phyloP scores from a whole-genome alignment of 2,797 vertebrate species.

The Cyclopterus lumpus region DNA sequence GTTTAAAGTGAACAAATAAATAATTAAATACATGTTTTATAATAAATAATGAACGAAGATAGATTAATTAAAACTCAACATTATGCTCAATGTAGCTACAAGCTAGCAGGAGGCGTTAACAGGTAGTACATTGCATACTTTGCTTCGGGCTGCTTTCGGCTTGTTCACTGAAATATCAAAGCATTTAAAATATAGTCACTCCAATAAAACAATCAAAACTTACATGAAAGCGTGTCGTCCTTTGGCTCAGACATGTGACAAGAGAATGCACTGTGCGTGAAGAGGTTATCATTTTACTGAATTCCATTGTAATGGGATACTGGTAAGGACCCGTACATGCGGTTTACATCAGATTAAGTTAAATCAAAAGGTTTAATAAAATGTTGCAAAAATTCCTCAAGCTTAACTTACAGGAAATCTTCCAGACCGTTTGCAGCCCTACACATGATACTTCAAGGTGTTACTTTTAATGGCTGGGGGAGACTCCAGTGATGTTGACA shows the following conservation, averaged over 20 bases:
- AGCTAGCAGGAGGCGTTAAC: not conserved
- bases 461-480: slow-evolving; percentile 50
- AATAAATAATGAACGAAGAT: not conserved
- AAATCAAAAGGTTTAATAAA: not conserved
- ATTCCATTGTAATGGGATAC: not conserved
- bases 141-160: not conserved
- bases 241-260: not conserved
- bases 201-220: no score
- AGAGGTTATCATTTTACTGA: not conserved
- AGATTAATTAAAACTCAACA: not conserved
- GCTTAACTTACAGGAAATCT: not conserved
- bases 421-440: not conserved
- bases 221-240: no score
- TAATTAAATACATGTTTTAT: not conserved
- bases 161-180: not conserved
- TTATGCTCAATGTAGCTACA: not conserved
- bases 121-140: not conserved
- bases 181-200: no score
- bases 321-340: not conserved
- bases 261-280: not conserved
- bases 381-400: not conserved
- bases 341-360: not conserved
- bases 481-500: slow-evolving; percentile 34
- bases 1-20: not conserved
- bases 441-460: slow-evolving; percentile 32